Base-by-base conservation (phyloP, 2,797 vertebrate species). In the Octomys mimax region DNA sequence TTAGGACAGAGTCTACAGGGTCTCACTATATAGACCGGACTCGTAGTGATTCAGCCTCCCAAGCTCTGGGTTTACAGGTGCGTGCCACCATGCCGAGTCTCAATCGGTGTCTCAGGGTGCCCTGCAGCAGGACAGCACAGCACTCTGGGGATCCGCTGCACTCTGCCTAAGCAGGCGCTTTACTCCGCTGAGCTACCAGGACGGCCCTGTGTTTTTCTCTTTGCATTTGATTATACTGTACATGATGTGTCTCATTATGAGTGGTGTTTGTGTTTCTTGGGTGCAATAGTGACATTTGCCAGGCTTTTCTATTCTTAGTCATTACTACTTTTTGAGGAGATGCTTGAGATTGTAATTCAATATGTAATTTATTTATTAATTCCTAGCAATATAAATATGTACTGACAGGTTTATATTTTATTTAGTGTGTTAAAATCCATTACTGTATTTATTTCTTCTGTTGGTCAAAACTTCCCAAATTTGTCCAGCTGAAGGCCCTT, bases 351-450 rank as follows among this genome's bases (percentile, higher is more conserved):
- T 46, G 10, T 81, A 80, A 42, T 36, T 84, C 54, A 87, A 16
- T 31, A 54, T 46, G 87, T 33, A 52, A 33, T 73, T 73, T 71
- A 39, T 80, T 80, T 79, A 82, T 68, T 92, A 22, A 87, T 49
- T 73, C 84, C 39, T 31, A 31, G 62, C 57, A 71, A 19, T 73
- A 77, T 6, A 77, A 49, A 1, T 77, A 42, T 10, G 13, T 49
- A 61, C 52, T 33, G 12, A 70, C 57, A 93, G 46, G 57, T 93
- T 89, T 54, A 8, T 93, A 18, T 93, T 91, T 86, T 93, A 54
- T 39, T 75, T 31, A 73, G 26, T 86, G 54, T 79, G 3, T 73
- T 54, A 28, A 24, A 59, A 54, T 61, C 26, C 33, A 33, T 84
- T 89, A 54, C 4, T 42, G 33, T 42, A 54, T 22, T 79, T 78